These are phyloP conservation scores for Watersipora subatra DNA, from an alignment of 1,140 invertebrate species.

Conservation along the genomic window DNA sequence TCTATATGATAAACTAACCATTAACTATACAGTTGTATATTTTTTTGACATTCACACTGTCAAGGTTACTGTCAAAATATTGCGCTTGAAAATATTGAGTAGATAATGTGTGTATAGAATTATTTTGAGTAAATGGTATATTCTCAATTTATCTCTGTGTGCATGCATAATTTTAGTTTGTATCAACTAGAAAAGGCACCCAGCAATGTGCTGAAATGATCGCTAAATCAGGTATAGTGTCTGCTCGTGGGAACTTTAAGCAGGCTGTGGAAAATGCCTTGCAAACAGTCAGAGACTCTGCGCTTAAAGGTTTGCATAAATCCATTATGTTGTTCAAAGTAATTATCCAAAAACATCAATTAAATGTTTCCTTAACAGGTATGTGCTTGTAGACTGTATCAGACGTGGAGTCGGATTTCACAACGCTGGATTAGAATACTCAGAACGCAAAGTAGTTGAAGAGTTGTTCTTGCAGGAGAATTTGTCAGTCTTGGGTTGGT, in stretches of 20 bases:
- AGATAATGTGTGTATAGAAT: no score
- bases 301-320: constrained; percentile 5
- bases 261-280: not conserved
- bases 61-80: no score
- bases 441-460: constrained; percentile 50
- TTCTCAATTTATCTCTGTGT: no score
- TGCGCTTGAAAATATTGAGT: no score
- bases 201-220: not conserved
- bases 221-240: not conserved
- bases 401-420: constrained; percentile 56
- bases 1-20: no score
- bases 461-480: constrained; percentile 52
- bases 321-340: no score
- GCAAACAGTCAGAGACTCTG: not conserved
- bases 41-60: no score
- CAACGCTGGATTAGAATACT: constrained; percentile 56
- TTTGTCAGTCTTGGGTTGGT: constrained; percentile 50
- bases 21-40: no score
- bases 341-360: no score
- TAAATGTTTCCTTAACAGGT: constrained; percentile 9
- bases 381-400: constrained; percentile 42
- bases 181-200: not conserved
- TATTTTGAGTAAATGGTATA: no score
- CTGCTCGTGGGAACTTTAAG: not conserved
- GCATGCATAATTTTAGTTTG: constrained; percentile 37